Evolutionary conservation across 2,113 vertebrate species (phyloP), one percentile per base, ranked within the genome.

Genomic region (Bolborhynchus lineola): DNA sequence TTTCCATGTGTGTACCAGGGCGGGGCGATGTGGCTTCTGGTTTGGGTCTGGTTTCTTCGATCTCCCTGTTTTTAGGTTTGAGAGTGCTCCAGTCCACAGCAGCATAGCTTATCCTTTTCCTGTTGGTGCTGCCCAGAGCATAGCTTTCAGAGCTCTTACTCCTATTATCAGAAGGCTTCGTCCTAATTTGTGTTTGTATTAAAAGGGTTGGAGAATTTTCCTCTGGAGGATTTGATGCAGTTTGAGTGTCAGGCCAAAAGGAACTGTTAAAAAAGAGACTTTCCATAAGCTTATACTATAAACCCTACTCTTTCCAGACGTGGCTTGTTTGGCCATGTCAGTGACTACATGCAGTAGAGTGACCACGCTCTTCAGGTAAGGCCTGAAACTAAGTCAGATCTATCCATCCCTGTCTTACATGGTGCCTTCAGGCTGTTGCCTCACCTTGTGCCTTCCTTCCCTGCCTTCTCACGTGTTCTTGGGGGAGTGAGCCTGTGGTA

Each of bases 271-370:
- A 70, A 70, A 69, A 1, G 8, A 83, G n/a, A 23, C 12, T 92
- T 57, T 46, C 25, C 23, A 2, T 15, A 70, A 83, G 2, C 42
- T 42, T 83, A 29, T 68, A 3, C 9, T 84, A 16, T 19, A 82
- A 49, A 87, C 31, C 0, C 1, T 2, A 6, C 13, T 29, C 89
- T 67, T 60, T 67, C 44, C 26, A 1, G 8, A 12, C 0, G 0
- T 86, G 67, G 7, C n/a, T 82, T 46, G 7, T 86, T 91, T 88
- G 88, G 67, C 85, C 2, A 0, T 17, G 16, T 3, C 41, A 64
- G 50, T 31, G n/a, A 4, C 47, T 67, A 9, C 44, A 6, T 37
- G 7, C 82, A 21, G 20, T 47, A 67, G 57, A 49, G 71, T 55
- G 76, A 26, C 26, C 4, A 11, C 39, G 67, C 75, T 80, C 21